Evolutionary conservation across 2,113 vertebrate genomes (phyloP).

Genomic region (Pedetes capensis): DNA sequence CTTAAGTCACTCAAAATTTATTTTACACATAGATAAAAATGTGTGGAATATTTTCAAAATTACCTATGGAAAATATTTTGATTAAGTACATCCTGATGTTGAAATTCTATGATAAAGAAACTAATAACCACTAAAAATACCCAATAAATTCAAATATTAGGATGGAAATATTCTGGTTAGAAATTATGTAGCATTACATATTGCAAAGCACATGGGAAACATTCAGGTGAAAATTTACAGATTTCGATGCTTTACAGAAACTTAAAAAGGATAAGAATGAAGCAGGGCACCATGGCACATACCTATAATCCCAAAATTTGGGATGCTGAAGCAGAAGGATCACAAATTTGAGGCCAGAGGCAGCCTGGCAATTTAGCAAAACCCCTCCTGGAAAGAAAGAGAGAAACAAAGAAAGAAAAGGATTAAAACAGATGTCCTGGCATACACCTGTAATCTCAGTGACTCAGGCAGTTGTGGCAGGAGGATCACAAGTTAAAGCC

Average conservation of each 20-base stretch:
- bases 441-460: too few relatives aligned
- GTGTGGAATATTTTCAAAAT: background rate
- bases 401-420: too few relatives aligned
- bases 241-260: background rate
- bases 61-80: background rate
- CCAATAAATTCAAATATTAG: background rate
- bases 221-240: background rate
- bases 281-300: too few relatives aligned
- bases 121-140: background rate
- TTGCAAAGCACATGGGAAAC: background rate
- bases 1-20: background rate
- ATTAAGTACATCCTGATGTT: background rate
- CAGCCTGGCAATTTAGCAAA: too few relatives aligned
- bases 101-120: background rate
- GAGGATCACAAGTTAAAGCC: too few relatives aligned
- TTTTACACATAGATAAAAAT: conserved; percentile 8
- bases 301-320: too few relatives aligned
- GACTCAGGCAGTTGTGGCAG: too few relatives aligned
- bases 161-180: background rate
- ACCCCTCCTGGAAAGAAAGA: too few relatives aligned
- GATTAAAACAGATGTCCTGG: too few relatives aligned
- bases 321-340: too few relatives aligned
- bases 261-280: background rate
- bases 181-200: background rate
- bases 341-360: too few relatives aligned